Evolutionary conservation across 2,113 vertebrate species (phyloP).

Genomic region (Perccottus glenii): DNA sequence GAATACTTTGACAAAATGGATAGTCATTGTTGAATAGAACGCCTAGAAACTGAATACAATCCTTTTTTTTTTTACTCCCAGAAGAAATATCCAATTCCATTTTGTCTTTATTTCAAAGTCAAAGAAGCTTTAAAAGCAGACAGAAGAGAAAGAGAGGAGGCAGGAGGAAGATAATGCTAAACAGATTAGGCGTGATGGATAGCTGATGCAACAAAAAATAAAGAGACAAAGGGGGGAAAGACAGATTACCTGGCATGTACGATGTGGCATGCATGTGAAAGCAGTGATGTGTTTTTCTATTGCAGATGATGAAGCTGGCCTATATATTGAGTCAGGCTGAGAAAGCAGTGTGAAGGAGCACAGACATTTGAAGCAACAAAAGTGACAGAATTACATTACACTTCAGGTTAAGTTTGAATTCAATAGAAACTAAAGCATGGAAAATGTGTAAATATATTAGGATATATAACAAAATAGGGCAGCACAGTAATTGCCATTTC

Average conservation of each 20-base stretch:
- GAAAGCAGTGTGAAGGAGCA: conserved; percentile 41
- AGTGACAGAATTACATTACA: background rate
- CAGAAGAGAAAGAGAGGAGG: conserved; percentile 11
- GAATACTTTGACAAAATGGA: background rate
- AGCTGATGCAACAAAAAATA: conserved; percentile 51
- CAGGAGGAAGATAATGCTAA: conserved; percentile 31
- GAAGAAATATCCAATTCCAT: conserved; percentile 34
- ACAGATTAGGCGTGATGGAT: conserved; percentile 59
- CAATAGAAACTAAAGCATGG: too few species aligned
- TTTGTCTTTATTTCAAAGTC: conserved; percentile 54
- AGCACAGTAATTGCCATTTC: too few species aligned
- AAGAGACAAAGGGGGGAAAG: conserved; percentile 41
- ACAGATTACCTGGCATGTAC: conserved; percentile 78
- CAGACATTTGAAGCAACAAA: conserved; percentile 36
- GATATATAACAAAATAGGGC: too few species aligned
- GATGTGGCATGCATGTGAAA: conserved; percentile 78
- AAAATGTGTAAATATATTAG: background rate
- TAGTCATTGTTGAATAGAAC: conserved; percentile 1
- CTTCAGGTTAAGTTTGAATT: conserved; percentile 35
- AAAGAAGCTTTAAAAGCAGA: conserved; percentile 41
- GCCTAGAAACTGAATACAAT: conserved; percentile 18
- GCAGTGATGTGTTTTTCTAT: conserved; percentile 71
- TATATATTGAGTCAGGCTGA: conserved; percentile 79
- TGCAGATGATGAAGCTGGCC: conserved; percentile 71
- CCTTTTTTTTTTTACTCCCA: conserved; percentile 30